A percentile compares a stretch with the other conserved stretches of the same genome.
Evolutionary conservation across 2,113 vertebrate species (phyloP).

Genomic region (Coreoperca whiteheadi): DNA sequence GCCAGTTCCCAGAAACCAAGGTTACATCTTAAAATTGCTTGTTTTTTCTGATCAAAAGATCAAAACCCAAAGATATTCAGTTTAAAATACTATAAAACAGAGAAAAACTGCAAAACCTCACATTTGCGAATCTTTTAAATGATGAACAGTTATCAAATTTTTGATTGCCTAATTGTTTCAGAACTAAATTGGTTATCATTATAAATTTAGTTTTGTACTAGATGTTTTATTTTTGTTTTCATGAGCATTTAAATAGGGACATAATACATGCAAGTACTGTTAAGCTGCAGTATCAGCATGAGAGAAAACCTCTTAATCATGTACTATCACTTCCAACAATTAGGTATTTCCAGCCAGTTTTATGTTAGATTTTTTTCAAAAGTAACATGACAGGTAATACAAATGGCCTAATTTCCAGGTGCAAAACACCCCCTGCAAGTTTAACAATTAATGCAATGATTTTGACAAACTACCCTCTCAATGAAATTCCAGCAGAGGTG

Average conservation of each 20-base stretch:
- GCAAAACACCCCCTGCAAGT: constrained; percentile 63
- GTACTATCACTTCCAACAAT: constrained; percentile 9
- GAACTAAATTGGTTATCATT: neutral
- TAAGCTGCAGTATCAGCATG: neutral
- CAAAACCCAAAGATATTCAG: neutral
- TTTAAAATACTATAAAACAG: neutral
- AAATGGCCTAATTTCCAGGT: constrained; percentile 65
- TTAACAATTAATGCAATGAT: constrained; percentile 59
- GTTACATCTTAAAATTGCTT: neutral
- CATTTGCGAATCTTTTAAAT: neutral
- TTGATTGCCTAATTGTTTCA: neutral
- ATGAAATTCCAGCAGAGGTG: constrained; percentile 34
- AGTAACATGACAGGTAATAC: constrained; percentile 53
- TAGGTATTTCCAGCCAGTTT: constrained; percentile 21
- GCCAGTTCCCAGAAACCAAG: neutral
- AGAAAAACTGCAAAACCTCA: neutral
- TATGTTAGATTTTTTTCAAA: constrained; percentile 15
- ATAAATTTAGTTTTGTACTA: no score
- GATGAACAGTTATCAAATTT: neutral
- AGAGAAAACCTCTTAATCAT: neutral
- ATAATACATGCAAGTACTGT: neutral
- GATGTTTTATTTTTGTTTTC: neutral
- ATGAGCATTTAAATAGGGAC: neutral
- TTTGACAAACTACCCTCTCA: constrained; percentile 65
- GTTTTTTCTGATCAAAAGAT: neutral